Percentiles rank a stretch among this genome's conserved stretches.
Evolutionary conservation across 2,797 vertebrate species (phyloP).

Genomic region (Mustela erminea): DNA sequence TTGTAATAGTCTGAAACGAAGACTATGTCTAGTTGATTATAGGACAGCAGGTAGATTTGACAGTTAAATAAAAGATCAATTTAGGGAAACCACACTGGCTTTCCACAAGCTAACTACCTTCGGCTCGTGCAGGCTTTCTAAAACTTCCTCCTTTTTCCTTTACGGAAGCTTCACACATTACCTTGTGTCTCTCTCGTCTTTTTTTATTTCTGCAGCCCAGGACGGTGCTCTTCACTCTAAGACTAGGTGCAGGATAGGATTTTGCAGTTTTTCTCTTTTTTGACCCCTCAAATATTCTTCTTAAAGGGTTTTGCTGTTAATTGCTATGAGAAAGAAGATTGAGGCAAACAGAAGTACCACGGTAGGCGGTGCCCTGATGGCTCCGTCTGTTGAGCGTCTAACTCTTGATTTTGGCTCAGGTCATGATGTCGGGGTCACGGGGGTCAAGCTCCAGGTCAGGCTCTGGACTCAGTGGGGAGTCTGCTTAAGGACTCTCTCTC

Average conservation of each 20-base stretch:
- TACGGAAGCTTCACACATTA: not conserved
- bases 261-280: slow-evolving; percentile 7
- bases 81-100: not conserved
- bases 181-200: slow-evolving; percentile 3
- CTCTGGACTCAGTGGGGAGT: not conserved
- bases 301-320: not conserved
- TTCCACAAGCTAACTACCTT: not conserved
- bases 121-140: not conserved
- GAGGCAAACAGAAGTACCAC: not conserved
- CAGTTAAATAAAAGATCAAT: not conserved
- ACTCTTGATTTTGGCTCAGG: not conserved
- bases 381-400: not conserved
- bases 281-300: not conserved
- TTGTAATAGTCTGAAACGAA: slow-evolving; percentile 7
- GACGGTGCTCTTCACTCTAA: not conserved
- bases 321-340: slow-evolving; percentile 2
- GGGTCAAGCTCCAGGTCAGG: not conserved
- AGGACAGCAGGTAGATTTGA: not conserved
- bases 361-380: not conserved
- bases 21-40: not conserved
- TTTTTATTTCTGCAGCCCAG: not conserved
- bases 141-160: not conserved
- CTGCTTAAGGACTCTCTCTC: not conserved
- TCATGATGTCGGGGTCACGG: not conserved
- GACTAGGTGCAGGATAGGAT: not conserved